Percentiles rank a stretch among this genome's conserved stretches.
phyloP scores from a whole-genome alignment of 1,140 invertebrate genomes.

The Atta colombica region DNA sequence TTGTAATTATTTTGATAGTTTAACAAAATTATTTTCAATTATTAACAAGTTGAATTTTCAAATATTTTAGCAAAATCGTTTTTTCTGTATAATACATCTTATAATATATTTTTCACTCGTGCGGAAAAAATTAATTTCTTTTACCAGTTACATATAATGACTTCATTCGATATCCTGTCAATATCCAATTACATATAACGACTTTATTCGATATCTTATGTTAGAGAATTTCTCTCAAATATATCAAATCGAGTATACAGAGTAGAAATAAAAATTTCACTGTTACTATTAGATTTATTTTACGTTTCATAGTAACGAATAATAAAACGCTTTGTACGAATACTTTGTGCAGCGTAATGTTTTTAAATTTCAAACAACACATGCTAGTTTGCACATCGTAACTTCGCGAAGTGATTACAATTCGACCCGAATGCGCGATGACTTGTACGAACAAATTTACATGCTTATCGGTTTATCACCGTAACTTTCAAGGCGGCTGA shows the following conservation, averaged over 20 bases:
- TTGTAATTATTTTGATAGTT: no score
- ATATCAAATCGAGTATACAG: neutral
- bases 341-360: neutral
- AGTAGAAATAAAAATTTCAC: constrained; percentile 2
- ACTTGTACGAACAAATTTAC: constrained; percentile 70
- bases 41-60: no score
- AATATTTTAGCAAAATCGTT: no score
- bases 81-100: no score
- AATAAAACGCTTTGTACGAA: neutral
- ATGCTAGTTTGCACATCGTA: constrained; percentile 21
- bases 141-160: neutral
- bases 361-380: constrained; percentile 10
- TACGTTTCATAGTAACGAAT: neutral
- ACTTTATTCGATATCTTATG: neutral
- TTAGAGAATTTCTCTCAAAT: neutral
- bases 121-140: neutral
- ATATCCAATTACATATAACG: neutral
- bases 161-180: neutral
- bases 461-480: constrained; percentile 71
- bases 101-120: neutral
- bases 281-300: constrained; percentile 22
- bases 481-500: constrained; percentile 56
- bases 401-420: neutral
- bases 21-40: no score
- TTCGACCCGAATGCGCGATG: constrained; percentile 42